These are phyloP conservation scores for Dolomedes plantarius DNA, from an alignment of 2,888 invertebrate genomes.

Conservation along the genomic window DNA sequence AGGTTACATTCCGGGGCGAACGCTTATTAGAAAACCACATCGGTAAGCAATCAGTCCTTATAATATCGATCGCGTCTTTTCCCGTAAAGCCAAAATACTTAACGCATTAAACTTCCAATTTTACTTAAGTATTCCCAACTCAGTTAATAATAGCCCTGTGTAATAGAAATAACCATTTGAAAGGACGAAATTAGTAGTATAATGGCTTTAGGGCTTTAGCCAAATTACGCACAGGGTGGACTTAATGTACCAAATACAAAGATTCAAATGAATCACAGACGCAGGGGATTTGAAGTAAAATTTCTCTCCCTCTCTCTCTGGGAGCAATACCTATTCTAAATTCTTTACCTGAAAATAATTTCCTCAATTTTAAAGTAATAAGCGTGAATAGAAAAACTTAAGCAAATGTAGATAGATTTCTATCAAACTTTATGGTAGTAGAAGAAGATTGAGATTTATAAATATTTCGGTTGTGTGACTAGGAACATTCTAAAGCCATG, in stretches of 20 bases:
- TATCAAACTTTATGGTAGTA: too few species aligned
- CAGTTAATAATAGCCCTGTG: slow-evolving; percentile 8
- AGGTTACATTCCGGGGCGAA: too few species aligned
- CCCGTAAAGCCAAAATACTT: background rate
- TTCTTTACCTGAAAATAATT: too few species aligned
- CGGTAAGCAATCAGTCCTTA: background rate
- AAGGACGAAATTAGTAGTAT: slow-evolving; percentile 3
- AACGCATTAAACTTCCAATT: slow-evolving; percentile 8
- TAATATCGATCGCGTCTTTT: background rate
- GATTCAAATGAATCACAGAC: background rate
- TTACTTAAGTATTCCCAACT: background rate
- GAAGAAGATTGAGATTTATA: too few species aligned
- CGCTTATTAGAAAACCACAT: background rate
- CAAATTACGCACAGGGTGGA: background rate
- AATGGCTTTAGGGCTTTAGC: background rate
- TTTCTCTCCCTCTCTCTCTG: too few species aligned
- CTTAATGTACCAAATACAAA: background rate
- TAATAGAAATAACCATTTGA: slow-evolving; percentile 11
- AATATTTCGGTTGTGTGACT: too few species aligned
- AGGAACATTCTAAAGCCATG: too few species aligned
- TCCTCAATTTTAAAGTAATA: too few species aligned
- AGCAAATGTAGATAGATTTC: too few species aligned
- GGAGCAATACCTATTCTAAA: too few species aligned
- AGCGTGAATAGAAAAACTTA: too few species aligned
- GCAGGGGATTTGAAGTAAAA: background rate